Evolutionary conservation across 37 sponge, comb jelly and placozoan species (phyloP), one percentile per base, ranked within the genome.

Genomic region (Oscarella lobularis): DNA sequence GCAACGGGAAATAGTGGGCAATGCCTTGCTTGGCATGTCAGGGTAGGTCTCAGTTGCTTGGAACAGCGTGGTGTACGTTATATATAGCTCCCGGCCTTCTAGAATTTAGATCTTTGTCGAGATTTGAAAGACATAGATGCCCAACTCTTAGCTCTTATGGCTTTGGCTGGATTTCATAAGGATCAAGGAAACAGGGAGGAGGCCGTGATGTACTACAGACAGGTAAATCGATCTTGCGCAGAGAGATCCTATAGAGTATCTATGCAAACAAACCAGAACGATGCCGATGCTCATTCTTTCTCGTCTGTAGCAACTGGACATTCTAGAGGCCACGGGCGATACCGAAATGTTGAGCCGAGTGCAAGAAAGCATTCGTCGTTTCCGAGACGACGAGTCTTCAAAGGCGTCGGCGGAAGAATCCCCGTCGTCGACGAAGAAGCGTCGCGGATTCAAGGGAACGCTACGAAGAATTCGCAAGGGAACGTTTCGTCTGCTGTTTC

Each of bases 21-120:
- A 30, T 77, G 85, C 1, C 73, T 81, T n/a, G 80, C 78, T n/a
- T 85, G 89, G 85, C 66, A 88, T 20, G 14, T n/a, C n/a, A n/a
- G n/a, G n/a, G n/a, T n/a, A n/a, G n/a, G n/a, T n/a, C n/a, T n/a
- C n/a, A n/a, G n/a, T n/a, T n/a, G n/a, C n/a, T n/a, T n/a, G n/a
- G n/a, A n/a, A n/a, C n/a, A n/a, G n/a, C n/a, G n/a, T n/a, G n/a
- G n/a, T n/a, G n/a, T n/a, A n/a, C n/a, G n/a, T n/a, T n/a, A n/a
- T n/a, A n/a, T n/a, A n/a, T n/a, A n/a, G n/a, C n/a, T n/a, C n/a
- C n/a, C n/a, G n/a, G n/a, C n/a, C 20, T 48, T 27, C 20, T 48
- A 48, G 60, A 9, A 48, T 48, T 48, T 48, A 27, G 60, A 9
- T 48, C 60, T 48, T 9, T 48, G 60, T 48, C 9, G 20, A 20